phyloP scores from a whole-genome alignment of 2,797 vertebrate species.

The Sebastiscus tertius region DNA sequence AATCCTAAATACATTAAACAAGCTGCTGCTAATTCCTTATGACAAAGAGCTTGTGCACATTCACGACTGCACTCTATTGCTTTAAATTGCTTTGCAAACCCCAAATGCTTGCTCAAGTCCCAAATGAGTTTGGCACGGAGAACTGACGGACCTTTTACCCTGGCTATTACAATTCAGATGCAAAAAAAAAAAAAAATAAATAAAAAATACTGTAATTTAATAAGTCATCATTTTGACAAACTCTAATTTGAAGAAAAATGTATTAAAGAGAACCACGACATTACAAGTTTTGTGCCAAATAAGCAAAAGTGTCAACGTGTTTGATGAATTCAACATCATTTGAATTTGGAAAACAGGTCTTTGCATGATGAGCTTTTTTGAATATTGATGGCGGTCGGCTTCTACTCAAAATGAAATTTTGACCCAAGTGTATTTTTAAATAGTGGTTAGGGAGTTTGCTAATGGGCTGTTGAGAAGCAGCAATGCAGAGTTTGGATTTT shows the following conservation, averaged over 20 bases:
- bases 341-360: conserved; percentile 28
- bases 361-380: neutral
- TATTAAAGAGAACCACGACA: neutral
- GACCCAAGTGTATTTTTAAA: conserved; percentile 26
- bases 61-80: conserved; percentile 47
- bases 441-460: conserved; percentile 25
- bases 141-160: conserved; percentile 41
- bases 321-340: conserved; percentile 39
- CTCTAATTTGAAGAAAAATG: conserved; percentile 37
- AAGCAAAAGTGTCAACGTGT: conserved; percentile 39
- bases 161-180: conserved; percentile 40
- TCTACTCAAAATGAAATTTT: conserved; percentile 30
- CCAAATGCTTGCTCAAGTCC: conserved; percentile 42
- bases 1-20: conserved; percentile 78
- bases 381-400: conserved; percentile 7
- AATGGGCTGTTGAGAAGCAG: conserved; percentile 23
- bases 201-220: conserved; percentile 14
- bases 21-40: conserved; percentile 71
- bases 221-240: conserved; percentile 43
- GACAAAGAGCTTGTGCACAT: conserved; percentile 65
- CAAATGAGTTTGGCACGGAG: conserved; percentile 42
- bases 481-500: neutral
- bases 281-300: conserved; percentile 37
- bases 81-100: conserved; percentile 53
- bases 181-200: conserved; percentile 17